A percentile compares a stretch with the other conserved stretches of the same genome.
phyloP scores from a whole-genome alignment of 2,888 invertebrate genomes.

The Matsumyia berberina region DNA sequence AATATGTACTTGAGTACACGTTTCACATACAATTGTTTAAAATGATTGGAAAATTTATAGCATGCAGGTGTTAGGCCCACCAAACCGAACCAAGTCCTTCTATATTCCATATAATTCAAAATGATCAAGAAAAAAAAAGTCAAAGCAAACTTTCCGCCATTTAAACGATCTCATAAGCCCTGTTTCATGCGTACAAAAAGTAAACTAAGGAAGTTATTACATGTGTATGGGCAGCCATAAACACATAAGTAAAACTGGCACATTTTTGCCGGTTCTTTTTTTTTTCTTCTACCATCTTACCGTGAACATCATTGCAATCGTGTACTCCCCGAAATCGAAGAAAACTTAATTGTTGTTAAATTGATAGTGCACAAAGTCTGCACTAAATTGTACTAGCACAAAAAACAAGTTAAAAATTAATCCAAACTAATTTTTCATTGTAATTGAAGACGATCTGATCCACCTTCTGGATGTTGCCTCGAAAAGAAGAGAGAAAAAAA shows the following conservation, averaged over 20 bases:
- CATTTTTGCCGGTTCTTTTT: slow-evolving; percentile 64
- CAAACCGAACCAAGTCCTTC: neutral
- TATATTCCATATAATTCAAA: neutral
- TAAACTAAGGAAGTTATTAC: slow-evolving; percentile 18
- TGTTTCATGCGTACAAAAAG: slow-evolving; percentile 57
- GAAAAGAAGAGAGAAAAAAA: slow-evolving; percentile 40
- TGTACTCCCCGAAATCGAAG: slow-evolving; percentile 53
- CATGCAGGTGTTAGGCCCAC: slow-evolving; percentile 17
- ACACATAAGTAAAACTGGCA: slow-evolving; percentile 24
- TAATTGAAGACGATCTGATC: slow-evolving; percentile 19
- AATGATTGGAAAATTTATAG: neutral
- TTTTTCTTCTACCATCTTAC: slow-evolving; percentile 81
- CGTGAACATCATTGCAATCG: slow-evolving; percentile 85
- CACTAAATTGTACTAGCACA: slow-evolving; percentile 34
- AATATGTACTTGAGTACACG: neutral
- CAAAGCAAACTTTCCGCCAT: slow-evolving; percentile 20
- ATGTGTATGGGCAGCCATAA: slow-evolving; percentile 4
- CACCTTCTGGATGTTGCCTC: slow-evolving; percentile 21
- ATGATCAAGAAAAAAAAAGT: neutral
- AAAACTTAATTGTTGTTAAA: slow-evolving; percentile 27
- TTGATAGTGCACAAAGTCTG: slow-evolving; percentile 32
- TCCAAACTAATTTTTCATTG: slow-evolving; percentile 49
- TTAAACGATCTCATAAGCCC: neutral
- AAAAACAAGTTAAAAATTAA: slow-evolving; percentile 31
- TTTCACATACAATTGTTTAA: neutral